Percentiles rank a stretch among this genome's conserved stretches.
These are phyloP conservation scores for Onychorhynchus coronatus DNA, from an alignment of 2,113 vertebrate genomes.

Conservation along the genomic window DNA sequence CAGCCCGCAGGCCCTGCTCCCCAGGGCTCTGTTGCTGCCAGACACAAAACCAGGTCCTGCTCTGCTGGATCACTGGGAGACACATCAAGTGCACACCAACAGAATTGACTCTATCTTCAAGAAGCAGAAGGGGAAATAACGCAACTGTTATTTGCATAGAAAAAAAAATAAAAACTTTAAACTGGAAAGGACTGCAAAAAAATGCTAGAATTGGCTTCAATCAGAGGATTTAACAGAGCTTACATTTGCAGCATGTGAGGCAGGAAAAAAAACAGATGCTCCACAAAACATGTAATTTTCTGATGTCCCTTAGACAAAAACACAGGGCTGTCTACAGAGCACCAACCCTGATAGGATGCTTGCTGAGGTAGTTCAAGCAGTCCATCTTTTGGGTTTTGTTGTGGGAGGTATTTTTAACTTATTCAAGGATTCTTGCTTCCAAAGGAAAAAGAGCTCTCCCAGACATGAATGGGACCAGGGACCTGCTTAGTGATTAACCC, in stretches of 20 bases:
- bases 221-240: neutral
- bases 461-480: neutral
- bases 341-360: neutral
- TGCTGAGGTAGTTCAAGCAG: neutral
- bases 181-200: neutral
- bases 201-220: neutral
- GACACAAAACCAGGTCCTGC: neutral
- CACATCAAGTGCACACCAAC: neutral
- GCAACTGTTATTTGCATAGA: neutral
- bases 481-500: neutral
- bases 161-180: neutral
- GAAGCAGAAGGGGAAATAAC: neutral
- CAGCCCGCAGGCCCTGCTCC: neutral
- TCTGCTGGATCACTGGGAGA: neutral
- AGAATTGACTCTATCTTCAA: neutral
- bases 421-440: neutral
- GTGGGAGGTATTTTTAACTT: neutral
- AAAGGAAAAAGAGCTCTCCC: neutral
- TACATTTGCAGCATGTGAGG: neutral
- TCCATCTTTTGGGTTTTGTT: neutral
- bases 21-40: neutral
- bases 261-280: neutral
- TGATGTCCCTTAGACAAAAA: neutral
- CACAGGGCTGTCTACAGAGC: neutral
- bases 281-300: neutral